phyloP scores from a whole-genome alignment of 1,140 invertebrate species.

The Zaprionus gabonicus region DNA sequence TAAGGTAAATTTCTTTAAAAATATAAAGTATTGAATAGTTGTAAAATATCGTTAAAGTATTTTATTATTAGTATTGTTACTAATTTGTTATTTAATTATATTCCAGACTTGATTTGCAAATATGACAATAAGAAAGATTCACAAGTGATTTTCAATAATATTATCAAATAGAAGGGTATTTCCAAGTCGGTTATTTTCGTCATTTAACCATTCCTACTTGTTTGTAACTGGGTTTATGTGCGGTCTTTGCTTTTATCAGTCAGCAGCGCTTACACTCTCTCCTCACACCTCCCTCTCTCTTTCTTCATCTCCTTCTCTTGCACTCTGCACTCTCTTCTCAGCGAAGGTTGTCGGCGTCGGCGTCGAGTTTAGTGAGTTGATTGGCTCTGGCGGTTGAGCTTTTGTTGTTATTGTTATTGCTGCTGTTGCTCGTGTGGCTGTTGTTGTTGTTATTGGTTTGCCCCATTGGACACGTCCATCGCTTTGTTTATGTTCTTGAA shows the following conservation, averaged over 20 bases:
- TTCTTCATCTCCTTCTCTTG: neutral
- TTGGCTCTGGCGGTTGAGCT: conserved; percentile 56
- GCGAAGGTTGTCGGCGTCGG: conserved; percentile 52
- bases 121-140: no score
- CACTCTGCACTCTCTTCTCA: conserved; percentile 6
- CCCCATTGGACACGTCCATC: conserved; percentile 40
- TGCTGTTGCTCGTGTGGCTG: neutral
- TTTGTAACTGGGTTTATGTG: conserved; percentile 65
- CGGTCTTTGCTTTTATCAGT: conserved; percentile 62
- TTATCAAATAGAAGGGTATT: conserved; percentile 5
- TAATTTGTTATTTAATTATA: no score
- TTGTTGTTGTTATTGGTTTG: conserved; percentile 19
- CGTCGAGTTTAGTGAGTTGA: conserved; percentile 67
- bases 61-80: no score
- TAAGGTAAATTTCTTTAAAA: no score
- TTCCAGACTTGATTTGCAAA: no score
- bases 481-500: conserved; percentile 78
- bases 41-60: neutral
- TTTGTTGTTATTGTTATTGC: conserved; percentile 11
- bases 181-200: neutral
- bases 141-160: no score
- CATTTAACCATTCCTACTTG: conserved; percentile 15
- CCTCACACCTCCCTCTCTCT: neutral
- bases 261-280: conserved; percentile 15
- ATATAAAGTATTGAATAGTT: no score